Base-by-base conservation (phyloP, 35 echinoderm and acorn worm species). In the Heliocidaris tuberculata region DNA sequence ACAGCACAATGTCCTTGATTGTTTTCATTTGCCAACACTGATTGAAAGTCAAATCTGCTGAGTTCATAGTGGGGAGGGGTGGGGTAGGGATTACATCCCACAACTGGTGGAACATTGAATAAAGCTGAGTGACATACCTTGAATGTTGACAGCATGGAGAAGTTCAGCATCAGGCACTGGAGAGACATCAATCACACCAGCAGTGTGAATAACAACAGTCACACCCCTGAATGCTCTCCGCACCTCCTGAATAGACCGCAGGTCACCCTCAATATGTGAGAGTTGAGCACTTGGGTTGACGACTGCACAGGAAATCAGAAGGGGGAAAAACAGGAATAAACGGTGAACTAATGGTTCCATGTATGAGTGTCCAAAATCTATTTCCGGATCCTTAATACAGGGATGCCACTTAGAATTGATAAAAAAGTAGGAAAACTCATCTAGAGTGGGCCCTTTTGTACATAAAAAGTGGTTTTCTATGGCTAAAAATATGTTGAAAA, bases 171-270 rank as follows among this genome's bases (percentile, higher is more conserved):
- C 93, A 4, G 93, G 93, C 15, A 85, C 10, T 12, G 93, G 54
- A 47, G 93, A 71, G 10, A 78, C 93, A 94, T 94, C 93, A 60
- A 94, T 78, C 48, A 56, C n/a, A 71, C 86, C 86, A 31, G 86
- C 85, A 90, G 86, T 95, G 47, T 95, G 94, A 42, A 95, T 95
- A 42, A 95, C 94, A 24, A 90, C 94, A 92, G 86, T 90, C 5
- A 56, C 94, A 59, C 47, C 94, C 31, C 29, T 32, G 86, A 54
- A 90, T 6, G 54, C 94, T 50, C 91, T 59, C 10, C 88, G n/a
- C 30, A 95, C 50, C 19, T 95, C 94, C 17, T 95, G 88, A 13
- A 95, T 17, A 13, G 13, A 13, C n/a, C 15, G 30, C 47, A 95
- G 17, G 88, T 95, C 94, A 11, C 94, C 94, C 30, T 60, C 9